These are phyloP conservation scores for Argyresthia albistria DNA, from an alignment of 2,888 invertebrate genomes.

Conservation along the genomic window DNA sequence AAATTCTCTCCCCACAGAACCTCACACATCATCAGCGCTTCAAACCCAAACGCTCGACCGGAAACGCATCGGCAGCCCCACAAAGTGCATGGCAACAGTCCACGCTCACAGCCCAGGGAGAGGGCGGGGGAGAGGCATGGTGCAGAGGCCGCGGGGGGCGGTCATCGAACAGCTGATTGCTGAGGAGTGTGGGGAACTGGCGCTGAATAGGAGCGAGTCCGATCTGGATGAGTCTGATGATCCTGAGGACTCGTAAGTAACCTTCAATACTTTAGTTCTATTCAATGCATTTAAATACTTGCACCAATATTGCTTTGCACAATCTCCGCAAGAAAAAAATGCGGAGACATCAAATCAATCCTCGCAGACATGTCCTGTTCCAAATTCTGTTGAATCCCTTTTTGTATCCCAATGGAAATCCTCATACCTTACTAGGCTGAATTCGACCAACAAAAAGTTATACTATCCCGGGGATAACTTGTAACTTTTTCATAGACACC, in stretches of 20 bases:
- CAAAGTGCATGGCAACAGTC: slow-evolving; percentile 57
- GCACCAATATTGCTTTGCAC: no score
- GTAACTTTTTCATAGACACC: no score
- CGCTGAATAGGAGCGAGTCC: slow-evolving; percentile 59
- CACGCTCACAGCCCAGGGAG: slow-evolving; percentile 45
- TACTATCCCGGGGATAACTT: no score
- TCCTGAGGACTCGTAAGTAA: slow-evolving; percentile 59
- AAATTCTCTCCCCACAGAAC: slow-evolving; percentile 30
- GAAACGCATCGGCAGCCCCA: slow-evolving; percentile 33
- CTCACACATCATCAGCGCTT: slow-evolving; percentile 61
- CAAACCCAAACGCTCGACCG: slow-evolving; percentile 61
- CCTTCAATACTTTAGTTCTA: not conserved
- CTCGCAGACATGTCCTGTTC: no score
- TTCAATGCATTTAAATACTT: no score
- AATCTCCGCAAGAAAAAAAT: no score
- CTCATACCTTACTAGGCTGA: no score
- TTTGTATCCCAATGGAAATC: no score
- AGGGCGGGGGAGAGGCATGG: slow-evolving; percentile 23
- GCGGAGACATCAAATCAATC: no score
- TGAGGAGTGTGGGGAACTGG: slow-evolving; percentile 55
- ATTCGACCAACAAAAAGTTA: no score
- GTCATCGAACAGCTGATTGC: slow-evolving; percentile 60
- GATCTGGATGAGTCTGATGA: slow-evolving; percentile 75
- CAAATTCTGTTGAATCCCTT: no score
- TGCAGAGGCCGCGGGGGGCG: slow-evolving; percentile 50